A percentile compares a stretch with the other conserved stretches of the same genome.
phyloP scores from a whole-genome alignment of 2,888 invertebrate genomes.

The Agapetus fuscipes region DNA sequence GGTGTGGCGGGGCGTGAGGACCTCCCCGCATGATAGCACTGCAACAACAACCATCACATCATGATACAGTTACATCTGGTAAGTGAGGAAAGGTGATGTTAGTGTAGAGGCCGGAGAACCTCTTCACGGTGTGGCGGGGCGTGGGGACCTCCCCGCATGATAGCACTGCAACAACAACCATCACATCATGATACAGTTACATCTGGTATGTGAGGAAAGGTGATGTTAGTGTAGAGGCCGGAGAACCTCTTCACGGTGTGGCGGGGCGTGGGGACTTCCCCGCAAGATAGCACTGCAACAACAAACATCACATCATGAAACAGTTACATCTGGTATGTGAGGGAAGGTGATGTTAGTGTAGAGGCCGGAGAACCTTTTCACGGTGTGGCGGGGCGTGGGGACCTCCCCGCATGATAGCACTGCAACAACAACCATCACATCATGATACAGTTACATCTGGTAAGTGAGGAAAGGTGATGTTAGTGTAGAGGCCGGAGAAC shows the following conservation, averaged over 20 bases:
- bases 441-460: too few relatives aligned
- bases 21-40: constrained; percentile 19
- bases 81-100: constrained; percentile 59
- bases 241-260: constrained; percentile 18
- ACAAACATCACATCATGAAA: too few relatives aligned
- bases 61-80: too few relatives aligned
- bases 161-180: constrained; percentile 17
- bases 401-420: constrained; percentile 19
- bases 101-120: constrained; percentile 31
- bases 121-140: constrained; percentile 15
- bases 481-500: constrained; percentile 30
- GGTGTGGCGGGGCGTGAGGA: constrained; percentile 12
- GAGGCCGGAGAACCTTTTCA: constrained; percentile 17
- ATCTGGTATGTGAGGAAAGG: too few relatives aligned
- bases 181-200: too few relatives aligned
- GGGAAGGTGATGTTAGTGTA: too few relatives aligned
- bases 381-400: constrained; percentile 13
- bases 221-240: constrained; percentile 33
- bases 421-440: constrained; percentile 16
- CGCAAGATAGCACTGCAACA: constrained; percentile 19
- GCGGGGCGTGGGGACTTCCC: constrained; percentile 14
- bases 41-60: constrained; percentile 15
- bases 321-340: too few relatives aligned
- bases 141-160: constrained; percentile 18
- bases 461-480: too few relatives aligned